These are phyloP conservation scores for Alcedo atthis DNA, from an alignment of 2,797 vertebrate genomes.

Conservation along the genomic window DNA sequence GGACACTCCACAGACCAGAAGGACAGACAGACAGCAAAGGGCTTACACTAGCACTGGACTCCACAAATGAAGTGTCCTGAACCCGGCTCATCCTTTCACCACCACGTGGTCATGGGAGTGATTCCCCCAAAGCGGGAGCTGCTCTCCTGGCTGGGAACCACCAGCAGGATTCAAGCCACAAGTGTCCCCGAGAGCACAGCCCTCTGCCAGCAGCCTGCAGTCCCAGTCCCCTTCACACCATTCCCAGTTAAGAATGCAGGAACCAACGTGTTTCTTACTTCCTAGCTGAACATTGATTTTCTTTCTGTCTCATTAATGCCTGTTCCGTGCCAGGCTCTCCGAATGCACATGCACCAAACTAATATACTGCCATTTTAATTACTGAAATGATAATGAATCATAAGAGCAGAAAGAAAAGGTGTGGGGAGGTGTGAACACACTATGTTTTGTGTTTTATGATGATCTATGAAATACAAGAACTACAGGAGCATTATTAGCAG, in stretches of 20 bases:
- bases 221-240: background rate
- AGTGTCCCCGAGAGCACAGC: background rate
- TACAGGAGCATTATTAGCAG: background rate
- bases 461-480: background rate
- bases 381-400: background rate
- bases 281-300: background rate
- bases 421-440: background rate
- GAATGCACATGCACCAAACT: background rate
- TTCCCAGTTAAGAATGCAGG: background rate
- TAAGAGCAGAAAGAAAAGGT: background rate
- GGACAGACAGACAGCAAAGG: background rate
- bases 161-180: background rate
- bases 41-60: background rate
- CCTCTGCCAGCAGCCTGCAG: background rate
- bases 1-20: background rate
- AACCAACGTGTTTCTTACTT: background rate
- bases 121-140: background rate
- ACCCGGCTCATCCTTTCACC: rapidly evolving
- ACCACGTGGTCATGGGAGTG: background rate
- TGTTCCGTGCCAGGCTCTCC: background rate
- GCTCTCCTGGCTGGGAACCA: background rate
- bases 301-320: background rate
- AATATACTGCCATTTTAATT: background rate
- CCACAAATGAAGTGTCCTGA: background rate
- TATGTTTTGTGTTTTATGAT: slow-evolving; percentile 7